phyloP scores from a whole-genome alignment of 1,140 invertebrate species.

The Drosophila guanche region DNA sequence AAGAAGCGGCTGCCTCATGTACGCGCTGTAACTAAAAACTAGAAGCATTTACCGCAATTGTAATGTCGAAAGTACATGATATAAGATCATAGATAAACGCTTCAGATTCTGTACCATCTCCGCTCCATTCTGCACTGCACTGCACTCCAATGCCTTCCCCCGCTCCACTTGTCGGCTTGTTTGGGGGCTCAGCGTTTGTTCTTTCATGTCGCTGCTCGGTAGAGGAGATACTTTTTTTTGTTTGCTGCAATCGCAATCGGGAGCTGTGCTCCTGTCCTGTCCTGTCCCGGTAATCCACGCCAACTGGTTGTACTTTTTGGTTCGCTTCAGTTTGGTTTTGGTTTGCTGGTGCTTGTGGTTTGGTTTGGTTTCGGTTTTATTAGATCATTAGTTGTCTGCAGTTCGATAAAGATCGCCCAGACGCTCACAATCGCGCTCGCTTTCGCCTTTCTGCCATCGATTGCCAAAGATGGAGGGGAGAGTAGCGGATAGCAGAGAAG shows the following conservation, averaged over 20 bases:
- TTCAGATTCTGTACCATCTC: conserved; percentile 79
- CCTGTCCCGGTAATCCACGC: conserved; percentile 47
- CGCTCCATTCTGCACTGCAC: conserved; percentile 13
- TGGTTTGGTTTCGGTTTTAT: conserved; percentile 79
- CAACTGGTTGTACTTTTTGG: conserved; percentile 61
- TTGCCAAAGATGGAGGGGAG: conserved; percentile 36
- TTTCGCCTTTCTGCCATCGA: conserved; percentile 45
- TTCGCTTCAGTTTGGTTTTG: conserved; percentile 57
- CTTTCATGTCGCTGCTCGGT: conserved; percentile 56
- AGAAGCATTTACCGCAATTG: conserved; percentile 84
- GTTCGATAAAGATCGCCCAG: conserved; percentile 79
- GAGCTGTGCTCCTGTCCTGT: conserved; percentile 58
- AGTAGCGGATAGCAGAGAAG: too few relatives aligned
- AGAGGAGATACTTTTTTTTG: conserved; percentile 7
- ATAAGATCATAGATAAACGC: conserved; percentile 83
- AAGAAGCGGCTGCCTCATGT: conserved; percentile 72
- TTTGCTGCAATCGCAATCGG: conserved; percentile 46
- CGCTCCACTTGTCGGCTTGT: conserved; percentile 69
- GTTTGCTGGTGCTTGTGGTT: conserved; percentile 49
- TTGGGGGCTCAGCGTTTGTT: conserved; percentile 68
- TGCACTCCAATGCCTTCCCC: background rate
- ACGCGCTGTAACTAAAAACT: conserved; percentile 83
- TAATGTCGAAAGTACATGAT: conserved; percentile 84
- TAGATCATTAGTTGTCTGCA: conserved; percentile 83
- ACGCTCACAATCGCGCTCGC: conserved; percentile 38